phyloP scores from a whole-genome alignment of 2,797 vertebrate species.

The Eremophila alpestris region DNA sequence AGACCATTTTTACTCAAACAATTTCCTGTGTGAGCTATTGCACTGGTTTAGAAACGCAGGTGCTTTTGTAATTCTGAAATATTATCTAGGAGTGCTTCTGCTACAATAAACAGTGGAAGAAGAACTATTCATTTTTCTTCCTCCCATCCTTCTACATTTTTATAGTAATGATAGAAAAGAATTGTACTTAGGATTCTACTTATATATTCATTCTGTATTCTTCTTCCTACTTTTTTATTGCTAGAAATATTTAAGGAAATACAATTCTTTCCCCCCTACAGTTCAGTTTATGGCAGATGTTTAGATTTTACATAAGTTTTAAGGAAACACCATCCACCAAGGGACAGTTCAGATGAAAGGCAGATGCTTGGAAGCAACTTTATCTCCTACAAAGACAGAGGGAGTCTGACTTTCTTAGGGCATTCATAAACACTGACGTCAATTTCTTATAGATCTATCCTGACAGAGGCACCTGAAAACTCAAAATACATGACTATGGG shows the following conservation, averaged over 20 bases:
- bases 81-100: not conserved
- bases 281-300: not conserved
- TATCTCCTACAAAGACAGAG: not conserved
- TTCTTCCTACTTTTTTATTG: not conserved
- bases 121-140: not conserved
- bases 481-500: not conserved
- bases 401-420: not conserved
- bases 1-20: not conserved
- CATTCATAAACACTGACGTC: not conserved
- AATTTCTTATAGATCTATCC: not conserved
- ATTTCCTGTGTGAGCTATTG: not conserved
- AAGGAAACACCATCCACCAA: not conserved
- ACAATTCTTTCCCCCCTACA: not conserved
- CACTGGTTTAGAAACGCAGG: not conserved
- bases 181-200: not conserved
- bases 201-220: not conserved
- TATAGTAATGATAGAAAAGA: not conserved
- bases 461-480: not conserved
- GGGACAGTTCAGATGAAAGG: not conserved
- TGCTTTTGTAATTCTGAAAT: not conserved
- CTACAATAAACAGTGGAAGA: not conserved
- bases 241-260: not conserved
- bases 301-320: not conserved
- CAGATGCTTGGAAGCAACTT: not conserved
- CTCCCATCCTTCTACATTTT: not conserved